Conservation (phyloP, 2,113 vertebrate species). For the Poeciliopsis prolifica region DNA sequence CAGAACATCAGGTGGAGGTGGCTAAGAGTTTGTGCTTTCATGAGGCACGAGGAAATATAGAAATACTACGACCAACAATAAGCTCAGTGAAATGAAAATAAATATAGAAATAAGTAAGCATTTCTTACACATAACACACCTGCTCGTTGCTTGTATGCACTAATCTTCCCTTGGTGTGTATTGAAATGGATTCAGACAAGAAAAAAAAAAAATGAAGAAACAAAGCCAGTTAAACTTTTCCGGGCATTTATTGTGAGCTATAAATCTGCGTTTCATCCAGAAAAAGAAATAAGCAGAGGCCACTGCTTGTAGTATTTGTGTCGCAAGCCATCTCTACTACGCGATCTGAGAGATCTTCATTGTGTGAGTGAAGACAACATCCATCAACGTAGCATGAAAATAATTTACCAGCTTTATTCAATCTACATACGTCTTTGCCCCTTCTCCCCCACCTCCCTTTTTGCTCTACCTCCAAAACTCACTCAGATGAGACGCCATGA, state of each 20-base stretch:
- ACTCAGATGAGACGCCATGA: slow-evolving; percentile 74
- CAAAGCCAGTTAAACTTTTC: slow-evolving; percentile 41
- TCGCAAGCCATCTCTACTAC: slow-evolving; percentile 66
- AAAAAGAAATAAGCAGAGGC: slow-evolving; percentile 42
- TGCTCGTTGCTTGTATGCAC: not conserved
- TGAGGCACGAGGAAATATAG: too few relatives aligned
- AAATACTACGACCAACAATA: not conserved
- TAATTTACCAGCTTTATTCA: slow-evolving; percentile 83
- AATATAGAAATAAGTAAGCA: not conserved
- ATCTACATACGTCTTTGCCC: slow-evolving; percentile 76
- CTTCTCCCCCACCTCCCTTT: slow-evolving; percentile 8
- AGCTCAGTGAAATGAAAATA: not conserved
- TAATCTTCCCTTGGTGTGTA: not conserved
- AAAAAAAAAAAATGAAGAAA: slow-evolving; percentile 31
- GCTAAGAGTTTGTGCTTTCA: too few relatives aligned
- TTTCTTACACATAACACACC: not conserved
- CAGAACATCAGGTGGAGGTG: too few relatives aligned
- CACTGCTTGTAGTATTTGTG: slow-evolving; percentile 65
- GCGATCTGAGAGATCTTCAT: slow-evolving; percentile 74
- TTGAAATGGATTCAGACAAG: slow-evolving; percentile 3
- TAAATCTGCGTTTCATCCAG: slow-evolving; percentile 44
- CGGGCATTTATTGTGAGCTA: slow-evolving; percentile 14
- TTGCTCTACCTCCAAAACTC: slow-evolving; percentile 76
- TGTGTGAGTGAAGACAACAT: slow-evolving; percentile 78
- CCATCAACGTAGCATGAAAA: slow-evolving; percentile 78